These are phyloP conservation scores for Corvus hawaiiensis DNA, from an alignment of 2,113 vertebrate species.

Conservation along the genomic window DNA sequence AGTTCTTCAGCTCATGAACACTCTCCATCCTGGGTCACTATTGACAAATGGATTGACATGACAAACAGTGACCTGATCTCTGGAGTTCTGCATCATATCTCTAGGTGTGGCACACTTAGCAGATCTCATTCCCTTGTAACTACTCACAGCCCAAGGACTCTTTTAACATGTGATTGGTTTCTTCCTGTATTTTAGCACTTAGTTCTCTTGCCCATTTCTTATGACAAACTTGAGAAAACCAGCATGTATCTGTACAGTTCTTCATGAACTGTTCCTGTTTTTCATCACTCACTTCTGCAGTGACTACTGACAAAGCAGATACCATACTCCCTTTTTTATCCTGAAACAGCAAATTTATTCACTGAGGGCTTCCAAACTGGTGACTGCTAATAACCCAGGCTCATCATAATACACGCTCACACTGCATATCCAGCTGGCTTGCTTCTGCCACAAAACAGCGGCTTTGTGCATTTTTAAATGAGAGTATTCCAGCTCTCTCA, in stretches of 20 bases:
- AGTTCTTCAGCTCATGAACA: not conserved
- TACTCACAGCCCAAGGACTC: not conserved
- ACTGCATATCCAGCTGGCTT: not conserved
- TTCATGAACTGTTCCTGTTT: not conserved
- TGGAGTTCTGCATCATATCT: not conserved
- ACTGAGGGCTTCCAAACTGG: not conserved
- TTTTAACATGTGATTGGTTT: not conserved
- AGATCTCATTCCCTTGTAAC: not conserved
- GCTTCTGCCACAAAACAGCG: not conserved
- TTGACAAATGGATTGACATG: not conserved
- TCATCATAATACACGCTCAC: slow-evolving; percentile 4
- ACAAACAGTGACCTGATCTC: not conserved
- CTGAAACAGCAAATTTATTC: slow-evolving; percentile 50
- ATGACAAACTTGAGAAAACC: not conserved
- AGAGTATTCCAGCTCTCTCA: not conserved
- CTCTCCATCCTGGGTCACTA: not conserved
- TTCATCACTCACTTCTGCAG: not conserved
- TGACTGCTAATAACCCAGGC: slow-evolving; percentile 32
- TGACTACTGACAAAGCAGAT: slow-evolving; percentile 25
- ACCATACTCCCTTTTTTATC: not conserved
- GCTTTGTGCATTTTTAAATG: not conserved
- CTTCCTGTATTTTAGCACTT: not conserved
- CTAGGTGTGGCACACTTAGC: not conserved
- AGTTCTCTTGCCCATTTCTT: not conserved
- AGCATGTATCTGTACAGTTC: not conserved